Percentiles rank a stretch among this genome's conserved stretches.
Evolutionary conservation across 2,113 vertebrate species (phyloP).

Genomic region (Apteryx owenii): DNA sequence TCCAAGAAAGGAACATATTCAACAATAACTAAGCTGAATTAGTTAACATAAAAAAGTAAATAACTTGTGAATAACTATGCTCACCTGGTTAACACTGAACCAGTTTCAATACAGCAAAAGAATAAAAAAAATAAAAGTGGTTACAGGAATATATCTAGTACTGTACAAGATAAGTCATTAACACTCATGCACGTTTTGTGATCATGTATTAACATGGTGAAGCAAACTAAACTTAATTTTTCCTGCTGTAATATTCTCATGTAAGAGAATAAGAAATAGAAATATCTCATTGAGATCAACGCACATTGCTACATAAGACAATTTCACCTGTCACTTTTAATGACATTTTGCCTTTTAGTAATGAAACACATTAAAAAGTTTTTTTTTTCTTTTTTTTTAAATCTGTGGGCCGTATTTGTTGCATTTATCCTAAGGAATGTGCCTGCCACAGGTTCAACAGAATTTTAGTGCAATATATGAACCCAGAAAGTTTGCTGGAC

Average conservation of each 20-base stretch:
- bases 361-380: conserved; percentile 89
- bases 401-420: conserved; percentile 90
- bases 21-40: conserved; percentile 92
- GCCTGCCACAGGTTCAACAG: conserved; percentile 94
- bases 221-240: conserved; percentile 92
- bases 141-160: conserved; percentile 90
- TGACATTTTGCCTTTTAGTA: conserved; percentile 91
- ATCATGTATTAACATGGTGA: conserved; percentile 98
- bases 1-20: conserved; percentile 84
- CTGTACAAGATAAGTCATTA: conserved; percentile 95
- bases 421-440: conserved; percentile 95
- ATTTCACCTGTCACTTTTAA: conserved; percentile 91
- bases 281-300: conserved; percentile 99
- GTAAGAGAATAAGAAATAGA: conserved; percentile 99
- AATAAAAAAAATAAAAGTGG: conserved; percentile 86
- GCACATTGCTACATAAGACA: conserved; percentile 99
- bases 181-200: conserved; percentile 97
- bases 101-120: conserved; percentile 87
- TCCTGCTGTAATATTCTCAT: conserved; percentile 98
- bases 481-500: conserved; percentile 91
- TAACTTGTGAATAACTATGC: conserved; percentile 85
- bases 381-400: neutral
- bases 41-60: conserved; percentile 90
- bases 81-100: conserved; percentile 85
- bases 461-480: conserved; percentile 98